These are phyloP conservation scores for Coturnix japonica DNA, from an alignment of 2,113 vertebrate species.

Conservation along the genomic window DNA sequence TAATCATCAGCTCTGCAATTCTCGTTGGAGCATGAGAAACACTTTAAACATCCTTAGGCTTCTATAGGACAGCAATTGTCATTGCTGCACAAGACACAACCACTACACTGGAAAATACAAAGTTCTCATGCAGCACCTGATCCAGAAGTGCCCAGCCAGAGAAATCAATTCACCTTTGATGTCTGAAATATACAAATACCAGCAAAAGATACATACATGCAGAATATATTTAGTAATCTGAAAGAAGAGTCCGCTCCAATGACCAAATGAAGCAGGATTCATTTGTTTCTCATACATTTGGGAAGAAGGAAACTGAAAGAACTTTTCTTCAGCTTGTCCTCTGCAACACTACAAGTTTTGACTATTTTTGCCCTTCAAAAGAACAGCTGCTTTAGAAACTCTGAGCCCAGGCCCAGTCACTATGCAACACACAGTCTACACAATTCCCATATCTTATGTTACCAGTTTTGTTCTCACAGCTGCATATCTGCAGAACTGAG, in stretches of 20 bases:
- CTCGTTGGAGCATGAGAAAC: slow-evolving; percentile 3
- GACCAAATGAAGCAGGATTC: background rate
- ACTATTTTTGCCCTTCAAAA: background rate
- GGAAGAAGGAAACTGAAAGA: background rate
- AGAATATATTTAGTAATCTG: background rate
- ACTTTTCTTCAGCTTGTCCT: background rate
- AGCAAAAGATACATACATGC: background rate
- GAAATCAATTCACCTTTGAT: background rate
- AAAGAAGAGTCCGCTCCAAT: background rate
- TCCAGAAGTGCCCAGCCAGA: background rate
- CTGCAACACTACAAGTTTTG: background rate
- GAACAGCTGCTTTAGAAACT: background rate
- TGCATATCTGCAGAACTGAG: background rate
- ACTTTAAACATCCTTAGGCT: slow-evolving; percentile 5
- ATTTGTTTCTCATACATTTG: background rate
- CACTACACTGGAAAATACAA: slow-evolving; percentile 5
- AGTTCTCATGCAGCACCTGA: background rate
- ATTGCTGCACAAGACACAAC: background rate
- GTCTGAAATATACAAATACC: background rate
- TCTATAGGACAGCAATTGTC: background rate
- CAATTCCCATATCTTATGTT: background rate
- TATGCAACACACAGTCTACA: background rate
- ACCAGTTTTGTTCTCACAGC: background rate
- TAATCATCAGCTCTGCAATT: slow-evolving; percentile 1
- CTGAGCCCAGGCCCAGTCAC: background rate